A percentile compares a stretch with the other conserved stretches of the same genome.
These are phyloP conservation scores for Turdus rufiventris DNA, from an alignment of 2,113 vertebrate genomes.

Conservation along the genomic window DNA sequence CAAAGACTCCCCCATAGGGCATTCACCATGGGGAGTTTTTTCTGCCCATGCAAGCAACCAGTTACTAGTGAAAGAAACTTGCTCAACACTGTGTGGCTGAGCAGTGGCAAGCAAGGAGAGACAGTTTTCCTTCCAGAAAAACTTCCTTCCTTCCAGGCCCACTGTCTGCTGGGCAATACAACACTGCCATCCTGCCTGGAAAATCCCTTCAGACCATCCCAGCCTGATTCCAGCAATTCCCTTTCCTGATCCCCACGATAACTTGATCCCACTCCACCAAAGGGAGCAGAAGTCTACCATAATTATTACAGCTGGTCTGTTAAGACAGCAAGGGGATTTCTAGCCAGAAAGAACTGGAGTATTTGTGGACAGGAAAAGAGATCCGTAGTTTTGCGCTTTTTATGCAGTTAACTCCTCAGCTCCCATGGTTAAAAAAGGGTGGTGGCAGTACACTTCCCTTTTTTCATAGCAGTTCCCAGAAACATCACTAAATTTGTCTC, in stretches of 20 bases:
- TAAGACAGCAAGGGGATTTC: neutral
- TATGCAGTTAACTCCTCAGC: neutral
- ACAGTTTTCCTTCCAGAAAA: neutral
- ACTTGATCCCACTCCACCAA: neutral
- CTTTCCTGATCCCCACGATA: neutral
- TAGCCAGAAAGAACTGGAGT: neutral
- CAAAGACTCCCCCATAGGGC: neutral
- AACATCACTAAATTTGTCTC: neutral
- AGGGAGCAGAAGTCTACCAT: neutral
- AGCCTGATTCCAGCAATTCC: neutral
- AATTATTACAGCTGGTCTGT: neutral
- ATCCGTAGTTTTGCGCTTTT: neutral
- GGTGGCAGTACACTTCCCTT: neutral
- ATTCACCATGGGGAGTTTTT: neutral
- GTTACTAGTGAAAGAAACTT: neutral
- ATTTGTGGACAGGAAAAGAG: neutral
- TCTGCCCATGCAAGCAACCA: neutral
- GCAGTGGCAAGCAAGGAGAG: neutral
- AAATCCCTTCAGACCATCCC: neutral
- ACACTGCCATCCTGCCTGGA: neutral
- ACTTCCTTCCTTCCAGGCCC: neutral
- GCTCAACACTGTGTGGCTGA: neutral
- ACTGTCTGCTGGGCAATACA: neutral
- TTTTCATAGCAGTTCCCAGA: neutral
- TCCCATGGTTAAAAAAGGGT: neutral